Evolutionary conservation across 2,113 vertebrate genomes (phyloP).

Genomic region (Sinocyclocheilus grahami): DNA sequence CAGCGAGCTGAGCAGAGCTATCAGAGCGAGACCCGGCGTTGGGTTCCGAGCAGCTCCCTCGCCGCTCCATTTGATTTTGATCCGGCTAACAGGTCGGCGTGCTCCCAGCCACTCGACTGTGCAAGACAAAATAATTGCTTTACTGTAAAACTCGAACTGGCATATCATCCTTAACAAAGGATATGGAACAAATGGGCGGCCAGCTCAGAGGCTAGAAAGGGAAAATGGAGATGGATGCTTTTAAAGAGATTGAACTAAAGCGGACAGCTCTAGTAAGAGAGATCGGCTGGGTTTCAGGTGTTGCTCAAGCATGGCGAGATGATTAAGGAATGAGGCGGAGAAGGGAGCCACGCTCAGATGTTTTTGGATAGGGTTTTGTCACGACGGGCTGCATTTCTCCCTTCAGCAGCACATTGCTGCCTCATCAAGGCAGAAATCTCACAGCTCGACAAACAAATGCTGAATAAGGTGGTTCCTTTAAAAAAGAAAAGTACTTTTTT

Average conservation of each 20-base stretch:
- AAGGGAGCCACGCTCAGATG: neutral
- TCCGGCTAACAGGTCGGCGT: conserved; percentile 50
- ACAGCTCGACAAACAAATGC: conserved; percentile 24
- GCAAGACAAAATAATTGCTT: conserved; percentile 48
- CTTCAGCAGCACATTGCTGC: conserved; percentile 45
- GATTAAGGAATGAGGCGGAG: neutral
- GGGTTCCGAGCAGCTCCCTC: neutral
- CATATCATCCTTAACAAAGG: conserved; percentile 50
- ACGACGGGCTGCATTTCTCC: conserved; percentile 33
- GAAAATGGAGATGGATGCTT: conserved; percentile 39
- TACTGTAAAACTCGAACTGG: conserved; percentile 57
- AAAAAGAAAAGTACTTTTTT: conserved; percentile 6
- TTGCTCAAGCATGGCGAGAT: conserved; percentile 3
- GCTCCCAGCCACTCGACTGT: conserved; percentile 46
- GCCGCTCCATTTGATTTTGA: conserved; percentile 40
- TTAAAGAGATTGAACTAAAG: conserved; percentile 48
- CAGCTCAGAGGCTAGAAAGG: conserved; percentile 24
- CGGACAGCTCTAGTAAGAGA: conserved; percentile 32
- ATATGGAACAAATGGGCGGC: conserved; percentile 12
- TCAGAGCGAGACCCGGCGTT: conserved; percentile 31
- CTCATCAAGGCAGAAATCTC: conserved; percentile 31
- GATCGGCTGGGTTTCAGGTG: conserved; percentile 18
- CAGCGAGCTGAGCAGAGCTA: neutral
- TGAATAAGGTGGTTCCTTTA: conserved; percentile 47
- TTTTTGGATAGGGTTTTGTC: conserved; percentile 37